Percentiles rank a stretch among this genome's conserved stretches.
Conservation (phyloP, 53 echinoderm and acorn worm species). For the Luidia sarsii region DNA sequence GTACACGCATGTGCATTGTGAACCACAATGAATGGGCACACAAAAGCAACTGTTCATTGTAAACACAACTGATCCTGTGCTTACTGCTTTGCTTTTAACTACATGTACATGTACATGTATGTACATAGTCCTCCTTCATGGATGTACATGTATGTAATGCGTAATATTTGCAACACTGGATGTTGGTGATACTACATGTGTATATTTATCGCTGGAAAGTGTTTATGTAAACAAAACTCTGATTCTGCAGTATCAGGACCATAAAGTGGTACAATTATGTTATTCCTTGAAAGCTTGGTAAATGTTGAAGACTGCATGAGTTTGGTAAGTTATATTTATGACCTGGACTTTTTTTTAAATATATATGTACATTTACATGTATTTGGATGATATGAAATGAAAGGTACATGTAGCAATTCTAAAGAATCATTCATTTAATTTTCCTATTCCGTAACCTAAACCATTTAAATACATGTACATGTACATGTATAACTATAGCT, state of each 20-base stretch:
- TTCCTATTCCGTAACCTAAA: too few species aligned
- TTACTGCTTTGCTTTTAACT: conserved; percentile 1
- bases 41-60: conserved; percentile 51
- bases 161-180: too few species aligned
- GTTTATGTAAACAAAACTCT: background rate
- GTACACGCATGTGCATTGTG: background rate
- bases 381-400: too few species aligned
- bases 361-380: background rate
- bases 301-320: conserved; percentile 60
- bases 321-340: conserved; percentile 37
- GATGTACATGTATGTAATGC: too few species aligned
- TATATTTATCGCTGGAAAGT: background rate
- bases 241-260: background rate
- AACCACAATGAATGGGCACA: conserved; percentile 30
- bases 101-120: background rate
- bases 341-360: background rate
- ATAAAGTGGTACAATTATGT: background rate
- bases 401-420: too few species aligned
- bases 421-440: too few species aligned
- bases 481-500: background rate
- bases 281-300: conserved; percentile 38
- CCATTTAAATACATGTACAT: too few species aligned
- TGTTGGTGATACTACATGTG: too few species aligned
- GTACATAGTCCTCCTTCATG: background rate
- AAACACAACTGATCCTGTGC: conserved; percentile 31